phyloP scores from a whole-genome alignment of 2,888 invertebrate genomes.

The Pristionchus mayeri region DNA sequence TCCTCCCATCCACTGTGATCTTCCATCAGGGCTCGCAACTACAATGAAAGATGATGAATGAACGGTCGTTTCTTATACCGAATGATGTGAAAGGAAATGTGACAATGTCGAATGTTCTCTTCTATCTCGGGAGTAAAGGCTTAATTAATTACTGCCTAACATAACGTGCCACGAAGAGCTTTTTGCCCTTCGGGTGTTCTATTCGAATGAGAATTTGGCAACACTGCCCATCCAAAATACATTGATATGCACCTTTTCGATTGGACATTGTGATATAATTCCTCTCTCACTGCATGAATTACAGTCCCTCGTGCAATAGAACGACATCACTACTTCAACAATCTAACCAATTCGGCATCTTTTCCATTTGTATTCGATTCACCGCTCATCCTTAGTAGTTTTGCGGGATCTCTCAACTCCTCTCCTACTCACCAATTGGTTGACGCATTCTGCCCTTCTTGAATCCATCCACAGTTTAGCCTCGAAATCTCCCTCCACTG shows the following conservation, averaged over 20 bases:
- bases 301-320: too few species aligned
- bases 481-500: conserved; percentile 46
- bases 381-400: too few species aligned
- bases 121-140: too few species aligned
- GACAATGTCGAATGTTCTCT: not conserved
- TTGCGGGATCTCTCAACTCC: too few species aligned
- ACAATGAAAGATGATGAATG: not conserved
- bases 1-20: conserved; percentile 17
- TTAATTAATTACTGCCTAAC: too few species aligned
- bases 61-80: not conserved
- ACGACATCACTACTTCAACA: too few species aligned
- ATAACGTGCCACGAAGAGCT: too few species aligned
- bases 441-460: conserved; percentile 39
- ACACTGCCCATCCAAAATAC: too few species aligned
- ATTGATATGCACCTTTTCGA: not conserved
- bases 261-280: not conserved
- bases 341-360: too few species aligned
- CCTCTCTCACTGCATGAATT: conserved; percentile 36
- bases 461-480: conserved; percentile 47
- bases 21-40: conserved; percentile 38
- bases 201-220: too few species aligned
- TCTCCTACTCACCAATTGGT: conserved; percentile 31
- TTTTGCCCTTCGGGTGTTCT: too few species aligned
- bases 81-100: not conserved
- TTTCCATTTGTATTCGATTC: too few species aligned